Percentiles rank a stretch among this genome's conserved stretches.
Evolutionary conservation across 2,797 vertebrate species (phyloP).

Genomic region (Mallotus villosus): DNA sequence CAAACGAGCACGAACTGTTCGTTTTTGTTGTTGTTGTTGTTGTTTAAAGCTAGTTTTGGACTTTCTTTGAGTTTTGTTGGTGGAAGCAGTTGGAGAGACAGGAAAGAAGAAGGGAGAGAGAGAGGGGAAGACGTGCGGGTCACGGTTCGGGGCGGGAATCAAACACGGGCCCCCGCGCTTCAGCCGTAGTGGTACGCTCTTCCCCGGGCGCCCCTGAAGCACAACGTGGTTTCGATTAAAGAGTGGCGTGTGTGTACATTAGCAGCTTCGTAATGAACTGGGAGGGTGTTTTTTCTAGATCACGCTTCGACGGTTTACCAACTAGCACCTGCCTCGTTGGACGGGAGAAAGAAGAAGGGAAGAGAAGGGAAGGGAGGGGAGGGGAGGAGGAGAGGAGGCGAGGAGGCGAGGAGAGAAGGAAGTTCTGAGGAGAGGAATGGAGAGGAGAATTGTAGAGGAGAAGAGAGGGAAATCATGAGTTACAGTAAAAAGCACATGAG

Average conservation of each 20-base stretch:
- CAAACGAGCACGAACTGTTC: conserved; percentile 27
- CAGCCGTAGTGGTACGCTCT: too few species aligned
- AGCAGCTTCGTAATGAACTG: too few species aligned
- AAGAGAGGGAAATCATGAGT: not conserved
- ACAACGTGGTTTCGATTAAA: too few species aligned
- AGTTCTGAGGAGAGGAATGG: not conserved
- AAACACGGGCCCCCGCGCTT: too few species aligned
- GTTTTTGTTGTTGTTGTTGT: conserved; percentile 21
- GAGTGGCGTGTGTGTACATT: too few species aligned
- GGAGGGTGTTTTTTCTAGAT: too few species aligned
- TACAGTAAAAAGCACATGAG: not conserved
- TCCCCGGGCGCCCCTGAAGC: too few species aligned
- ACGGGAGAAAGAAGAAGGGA: not conserved
- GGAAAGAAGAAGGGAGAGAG: not conserved
- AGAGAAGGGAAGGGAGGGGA: not conserved
- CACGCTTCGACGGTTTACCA: too few species aligned
- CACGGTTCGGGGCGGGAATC: too few species aligned
- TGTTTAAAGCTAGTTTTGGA: conserved; percentile 28
- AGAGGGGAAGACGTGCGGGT: too few species aligned
- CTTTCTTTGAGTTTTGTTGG: not conserved
- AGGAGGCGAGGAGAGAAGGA: not conserved
- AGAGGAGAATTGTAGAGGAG: not conserved
- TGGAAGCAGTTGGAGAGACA: too few species aligned
- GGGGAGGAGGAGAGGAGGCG: not conserved
- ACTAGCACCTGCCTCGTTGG: too few species aligned